These are phyloP conservation scores for Corbicula japonica DNA, from an alignment of 2,888 invertebrate species.

Conservation along the genomic window DNA sequence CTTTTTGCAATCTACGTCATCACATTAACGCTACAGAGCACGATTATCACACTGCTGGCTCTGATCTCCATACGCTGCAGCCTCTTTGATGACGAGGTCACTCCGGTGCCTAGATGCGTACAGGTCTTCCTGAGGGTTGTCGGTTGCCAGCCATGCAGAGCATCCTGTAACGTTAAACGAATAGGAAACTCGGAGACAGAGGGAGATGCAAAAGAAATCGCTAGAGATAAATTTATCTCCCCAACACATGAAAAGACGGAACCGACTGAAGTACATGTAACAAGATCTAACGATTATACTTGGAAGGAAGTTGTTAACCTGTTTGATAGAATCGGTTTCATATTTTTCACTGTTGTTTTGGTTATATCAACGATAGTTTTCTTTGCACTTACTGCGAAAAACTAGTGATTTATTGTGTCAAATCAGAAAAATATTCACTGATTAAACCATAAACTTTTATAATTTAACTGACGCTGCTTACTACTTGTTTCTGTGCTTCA, in stretches of 20 bases:
- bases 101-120: not conserved
- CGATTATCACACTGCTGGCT: slow-evolving; percentile 7
- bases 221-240: too few relatives aligned
- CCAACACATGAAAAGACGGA: too few relatives aligned
- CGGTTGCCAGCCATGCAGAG: not conserved
- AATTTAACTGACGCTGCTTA: too few relatives aligned
- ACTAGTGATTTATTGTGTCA: too few relatives aligned
- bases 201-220: too few relatives aligned
- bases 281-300: not conserved
- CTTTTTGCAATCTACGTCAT: slow-evolving; percentile 9
- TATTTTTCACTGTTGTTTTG: not conserved
- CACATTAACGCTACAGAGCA: slow-evolving; percentile 7
- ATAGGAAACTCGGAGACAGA: too few relatives aligned
- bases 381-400: too few relatives aligned
- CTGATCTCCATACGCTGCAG: not conserved
- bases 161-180: not conserved
- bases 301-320: slow-evolving; percentile 7
- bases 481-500: too few relatives aligned
- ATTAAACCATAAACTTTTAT: too few relatives aligned
- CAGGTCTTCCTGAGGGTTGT: not conserved
- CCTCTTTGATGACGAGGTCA: not conserved
- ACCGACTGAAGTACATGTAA: too few relatives aligned
- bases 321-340: not conserved
- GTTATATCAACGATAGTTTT: not conserved
- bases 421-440: too few relatives aligned